Percentiles rank a stretch among this genome's conserved stretches.
phyloP scores from a whole-genome alignment of 2,113 vertebrate species.

The Lontra canadensis region DNA sequence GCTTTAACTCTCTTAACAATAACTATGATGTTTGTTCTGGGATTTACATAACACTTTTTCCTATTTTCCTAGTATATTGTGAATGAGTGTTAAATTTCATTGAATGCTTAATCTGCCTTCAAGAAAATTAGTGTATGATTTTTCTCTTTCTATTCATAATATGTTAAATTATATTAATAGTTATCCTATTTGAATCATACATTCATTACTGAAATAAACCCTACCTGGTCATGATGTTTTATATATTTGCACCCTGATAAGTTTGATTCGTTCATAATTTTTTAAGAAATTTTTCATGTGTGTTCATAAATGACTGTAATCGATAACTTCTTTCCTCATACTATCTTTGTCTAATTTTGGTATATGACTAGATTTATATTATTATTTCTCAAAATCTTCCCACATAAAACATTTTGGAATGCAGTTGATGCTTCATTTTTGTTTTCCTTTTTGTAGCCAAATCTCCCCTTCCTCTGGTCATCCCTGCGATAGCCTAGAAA shows the following conservation, averaged over 20 bases:
- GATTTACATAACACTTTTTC: neutral
- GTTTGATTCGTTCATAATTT: neutral
- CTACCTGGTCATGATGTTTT: neutral
- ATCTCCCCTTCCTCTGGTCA: neutral
- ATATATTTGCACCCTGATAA: neutral
- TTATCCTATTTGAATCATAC: neutral
- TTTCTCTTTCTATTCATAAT: neutral
- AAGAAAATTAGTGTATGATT: neutral
- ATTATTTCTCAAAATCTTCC: slow-evolving; percentile 13
- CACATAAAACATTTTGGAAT: neutral
- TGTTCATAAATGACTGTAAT: neutral
- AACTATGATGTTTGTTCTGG: neutral
- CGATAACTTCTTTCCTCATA: neutral
- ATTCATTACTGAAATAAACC: neutral
- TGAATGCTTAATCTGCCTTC: neutral
- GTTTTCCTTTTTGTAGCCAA: neutral
- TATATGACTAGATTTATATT: neutral
- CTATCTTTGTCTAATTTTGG: neutral
- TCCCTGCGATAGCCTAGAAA: slow-evolving; percentile 9
- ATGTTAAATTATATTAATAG: neutral
- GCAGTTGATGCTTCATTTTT: slow-evolving; percentile 40
- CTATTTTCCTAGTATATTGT: neutral
- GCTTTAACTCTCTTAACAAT: neutral
- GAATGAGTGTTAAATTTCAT: neutral
- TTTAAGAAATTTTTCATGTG: neutral